These are phyloP conservation scores for Listronotus bonariensis DNA, from an alignment of 1,140 invertebrate species.

Conservation along the genomic window DNA sequence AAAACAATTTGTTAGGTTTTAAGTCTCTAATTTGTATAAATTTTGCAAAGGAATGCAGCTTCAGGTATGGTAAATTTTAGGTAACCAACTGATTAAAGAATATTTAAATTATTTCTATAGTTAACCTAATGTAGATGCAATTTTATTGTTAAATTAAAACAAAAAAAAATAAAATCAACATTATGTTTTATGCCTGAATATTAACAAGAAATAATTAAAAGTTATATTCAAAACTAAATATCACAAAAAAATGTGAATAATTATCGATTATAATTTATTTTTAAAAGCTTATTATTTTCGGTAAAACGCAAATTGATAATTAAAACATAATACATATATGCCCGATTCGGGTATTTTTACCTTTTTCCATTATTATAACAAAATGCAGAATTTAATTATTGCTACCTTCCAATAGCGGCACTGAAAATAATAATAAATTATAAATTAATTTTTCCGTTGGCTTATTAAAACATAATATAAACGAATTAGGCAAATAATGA, in stretches of 20 bases:
- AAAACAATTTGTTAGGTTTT: no score
- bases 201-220: background rate
- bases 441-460: slow-evolving; percentile 27
- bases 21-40: no score
- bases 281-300: slow-evolving; percentile 9
- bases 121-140: no score
- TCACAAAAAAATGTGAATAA: slow-evolving; percentile 3
- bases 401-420: background rate
- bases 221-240: no score
- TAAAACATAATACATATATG: background rate
- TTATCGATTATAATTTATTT: slow-evolving; percentile 9
- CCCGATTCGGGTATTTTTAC: background rate
- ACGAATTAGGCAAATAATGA: slow-evolving; percentile 33
- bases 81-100: no score
- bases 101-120: no score
- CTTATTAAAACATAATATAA: slow-evolving; percentile 32
- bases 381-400: slow-evolving; percentile 13
- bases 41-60: no score
- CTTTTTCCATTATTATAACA: slow-evolving; percentile 13
- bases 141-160: no score
- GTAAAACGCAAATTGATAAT: slow-evolving; percentile 2
- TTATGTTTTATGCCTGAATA: no score
- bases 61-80: no score
- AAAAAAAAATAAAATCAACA: no score
- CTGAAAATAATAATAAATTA: slow-evolving; percentile 29